Percentiles rank a stretch among this genome's conserved stretches.
These are phyloP conservation scores for Synergus itoensis DNA, from an alignment of 2,888 invertebrate species.

Conservation along the genomic window DNA sequence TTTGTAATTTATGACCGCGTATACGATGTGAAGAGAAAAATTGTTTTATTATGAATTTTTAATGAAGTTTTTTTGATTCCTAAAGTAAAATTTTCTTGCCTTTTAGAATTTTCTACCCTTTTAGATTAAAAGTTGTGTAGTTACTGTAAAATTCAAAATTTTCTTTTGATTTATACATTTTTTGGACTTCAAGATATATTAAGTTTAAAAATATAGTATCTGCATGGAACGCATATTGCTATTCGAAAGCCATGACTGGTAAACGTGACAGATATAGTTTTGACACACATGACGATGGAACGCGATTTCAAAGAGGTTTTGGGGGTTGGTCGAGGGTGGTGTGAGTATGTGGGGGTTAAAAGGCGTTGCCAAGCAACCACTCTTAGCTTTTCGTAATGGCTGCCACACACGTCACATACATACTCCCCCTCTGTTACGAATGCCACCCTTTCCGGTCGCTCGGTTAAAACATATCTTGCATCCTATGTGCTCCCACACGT, in stretches of 20 bases:
- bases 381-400: slow-evolving; percentile 69
- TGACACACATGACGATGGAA: slow-evolving; percentile 46
- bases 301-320: slow-evolving; percentile 62
- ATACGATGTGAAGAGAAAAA: too few species aligned
- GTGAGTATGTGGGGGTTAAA: slow-evolving; percentile 71
- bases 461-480: slow-evolving; percentile 70
- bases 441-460: slow-evolving; percentile 55
- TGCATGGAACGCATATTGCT: slow-evolving; percentile 49
- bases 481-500: slow-evolving; percentile 48
- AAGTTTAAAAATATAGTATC: neutral
- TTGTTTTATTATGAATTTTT: too few species aligned
- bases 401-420: slow-evolving; percentile 72
- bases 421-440: slow-evolving; percentile 64
- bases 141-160: too few species aligned
- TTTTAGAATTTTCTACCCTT: too few species aligned
- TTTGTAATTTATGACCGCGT: too few species aligned
- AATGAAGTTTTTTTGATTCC: too few species aligned
- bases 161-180: too few species aligned
- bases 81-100: too few species aligned
- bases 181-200: neutral
- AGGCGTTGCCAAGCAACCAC: slow-evolving; percentile 75
- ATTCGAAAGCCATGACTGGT: slow-evolving; percentile 67
- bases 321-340: slow-evolving; percentile 69
- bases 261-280: slow-evolving; percentile 64
- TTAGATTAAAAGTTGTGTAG: too few species aligned